Base-by-base conservation (phyloP, 2,888 invertebrate genomes). In the Apamea anceps region DNA sequence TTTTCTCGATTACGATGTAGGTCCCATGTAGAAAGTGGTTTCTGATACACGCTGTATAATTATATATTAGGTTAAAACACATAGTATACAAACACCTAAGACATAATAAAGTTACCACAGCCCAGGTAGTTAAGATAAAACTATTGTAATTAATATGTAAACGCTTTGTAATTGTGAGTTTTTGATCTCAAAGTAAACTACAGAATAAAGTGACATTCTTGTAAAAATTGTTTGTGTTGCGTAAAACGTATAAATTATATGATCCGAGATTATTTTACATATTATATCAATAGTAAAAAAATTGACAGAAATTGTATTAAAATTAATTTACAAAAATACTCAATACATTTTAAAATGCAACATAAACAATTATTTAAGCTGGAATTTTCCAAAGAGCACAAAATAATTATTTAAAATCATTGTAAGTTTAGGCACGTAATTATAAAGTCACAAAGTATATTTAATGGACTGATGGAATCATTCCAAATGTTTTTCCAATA, bases 101-200 rank as follows among this genome's bases (percentile, higher is more conserved):
- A 77, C 42, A 67, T 75, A 37, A 57, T 66, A 68, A 70, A 71
- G 68, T 84, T 84, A 88, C 74, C 72, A 67, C 77, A 87, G 62
- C 63, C 79, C 65, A 63, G 32, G 25, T 87, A 81, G 75, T 68
- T 85, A 72, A 78, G 62, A 75, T 73, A 66, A 73, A 65, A 75
- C 62, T 78, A 65, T 78, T 85, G 63, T 73, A 71, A 70, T 77
- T 66, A 78, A 72, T 75, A 73, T 85, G 79, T 88, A 82, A 91
- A 92, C 82, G 90, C 91, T 93, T 92, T 90, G 90, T 92, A 87
- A 87, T 88, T 92, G 93, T 94, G 93, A 92, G 93, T 93, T 93
- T 91, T 92, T 94, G 95, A 95, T 95, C 95, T 95, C 95, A 94
- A 90, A 86, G 80, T 93, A 85, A 87, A 90, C 77, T 88, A 85